Base-by-base conservation (phyloP, 2,113 vertebrate genomes). In the Plecotus auritus region DNA sequence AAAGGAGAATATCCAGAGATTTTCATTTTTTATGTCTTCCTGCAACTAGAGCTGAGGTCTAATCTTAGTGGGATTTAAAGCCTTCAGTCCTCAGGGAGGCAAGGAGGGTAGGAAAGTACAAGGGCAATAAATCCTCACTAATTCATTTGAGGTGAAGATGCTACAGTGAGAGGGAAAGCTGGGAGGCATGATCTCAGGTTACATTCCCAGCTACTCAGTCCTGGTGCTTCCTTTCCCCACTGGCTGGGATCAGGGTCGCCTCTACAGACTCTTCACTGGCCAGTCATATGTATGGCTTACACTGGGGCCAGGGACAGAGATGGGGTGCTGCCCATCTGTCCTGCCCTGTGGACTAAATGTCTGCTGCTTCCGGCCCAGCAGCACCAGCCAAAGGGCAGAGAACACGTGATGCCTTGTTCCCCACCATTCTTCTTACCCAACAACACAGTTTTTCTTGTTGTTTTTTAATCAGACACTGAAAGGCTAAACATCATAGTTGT, bases 121-220 rank as follows among this genome's bases (percentile, higher is more conserved):
- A 88, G 82, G 85, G 90, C 45, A 78, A 96, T 93, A 96, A 97
- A 95, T 90, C 85, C 88, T 88, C 81, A 37, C 73, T 77, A 84
- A 95, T 88, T 96, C 59, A 32, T 95, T 81, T 69, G 64, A 49
- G 30, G 82, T 93, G 72, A 90, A 64, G 84, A 78, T 42, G 45
- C 56, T 64, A 11, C 42, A 9, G 4, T 1, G 72, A 86, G 83
- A 85, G 17, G 32, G 18, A 45, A 80, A 84, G 32, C n/a, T 49
- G 30, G 51, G n/a, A 83, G 35, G 28, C 17, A 0, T 45, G 59
- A 61, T 40, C 23, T 4, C 32, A 81, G 82, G 17, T 14, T 80
- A 23, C 51, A 20, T 30, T 35, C 13, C 66, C 40, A 83, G 61
- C 35, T 70, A 18, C 37, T 81, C 20, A 66, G 37, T 45, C 17